Conservation (phyloP, 2,113 vertebrate genomes). For the Oreotragus oreotragus region DNA sequence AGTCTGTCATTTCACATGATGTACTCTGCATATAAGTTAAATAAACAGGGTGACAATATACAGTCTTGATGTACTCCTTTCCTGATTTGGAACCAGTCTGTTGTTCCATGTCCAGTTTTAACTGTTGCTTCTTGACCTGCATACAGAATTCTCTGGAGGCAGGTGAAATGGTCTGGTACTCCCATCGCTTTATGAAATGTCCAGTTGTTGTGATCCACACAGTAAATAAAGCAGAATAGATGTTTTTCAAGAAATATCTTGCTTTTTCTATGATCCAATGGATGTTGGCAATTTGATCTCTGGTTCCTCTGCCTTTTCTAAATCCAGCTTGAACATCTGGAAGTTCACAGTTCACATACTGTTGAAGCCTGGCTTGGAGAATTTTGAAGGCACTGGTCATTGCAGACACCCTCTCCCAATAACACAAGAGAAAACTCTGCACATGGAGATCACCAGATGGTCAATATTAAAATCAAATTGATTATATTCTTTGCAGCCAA, state of each 20-base stretch:
- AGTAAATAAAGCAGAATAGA: background rate
- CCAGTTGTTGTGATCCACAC: background rate
- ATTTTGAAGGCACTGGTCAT: background rate
- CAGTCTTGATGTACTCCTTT: background rate
- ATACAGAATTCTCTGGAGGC: background rate
- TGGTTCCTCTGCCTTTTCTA: background rate
- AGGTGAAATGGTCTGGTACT: background rate
- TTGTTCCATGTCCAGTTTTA: background rate
- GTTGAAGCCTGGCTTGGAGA: background rate
- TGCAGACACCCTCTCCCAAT: background rate
- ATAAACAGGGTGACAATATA: background rate
- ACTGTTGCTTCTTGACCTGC: background rate
- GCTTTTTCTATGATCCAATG: background rate
- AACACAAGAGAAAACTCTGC: background rate
- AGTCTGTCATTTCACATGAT: background rate
- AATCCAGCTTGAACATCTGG: background rate
- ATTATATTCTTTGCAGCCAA: background rate
- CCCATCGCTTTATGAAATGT: rapidly evolving
- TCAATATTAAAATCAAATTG: background rate
- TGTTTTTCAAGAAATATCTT: background rate
- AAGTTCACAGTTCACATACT: background rate
- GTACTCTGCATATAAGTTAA: background rate
- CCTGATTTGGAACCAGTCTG: background rate
- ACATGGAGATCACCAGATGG: background rate
- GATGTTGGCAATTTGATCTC: background rate